A percentile compares a stretch with the other conserved stretches of the same genome.
phyloP scores from a whole-genome alignment of 1,140 invertebrate genomes.

The Goniozus legneri region DNA sequence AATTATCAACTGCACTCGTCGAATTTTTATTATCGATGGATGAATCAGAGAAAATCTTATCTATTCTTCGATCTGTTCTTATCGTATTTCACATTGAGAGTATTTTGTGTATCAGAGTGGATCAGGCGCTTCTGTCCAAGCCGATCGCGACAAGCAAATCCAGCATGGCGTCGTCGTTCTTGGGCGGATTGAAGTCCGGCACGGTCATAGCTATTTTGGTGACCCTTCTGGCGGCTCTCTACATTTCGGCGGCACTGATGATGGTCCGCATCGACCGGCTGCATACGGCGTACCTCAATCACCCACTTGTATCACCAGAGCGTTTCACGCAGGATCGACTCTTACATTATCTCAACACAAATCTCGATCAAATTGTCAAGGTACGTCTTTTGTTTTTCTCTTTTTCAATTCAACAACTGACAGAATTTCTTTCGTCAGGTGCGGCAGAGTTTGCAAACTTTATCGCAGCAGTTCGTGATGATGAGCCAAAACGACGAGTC shows the following conservation, averaged over 20 bases:
- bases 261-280: slow-evolving; percentile 48
- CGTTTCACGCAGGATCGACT: slow-evolving; percentile 45
- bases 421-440: slow-evolving; percentile 25
- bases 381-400: slow-evolving; percentile 22
- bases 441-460: slow-evolving; percentile 41
- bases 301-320: slow-evolving; percentile 45
- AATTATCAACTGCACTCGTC: too few species aligned
- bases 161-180: slow-evolving; percentile 17
- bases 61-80: too few species aligned
- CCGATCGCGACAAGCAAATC: slow-evolving; percentile 9
- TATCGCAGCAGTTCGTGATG: slow-evolving; percentile 45
- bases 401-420: neutral
- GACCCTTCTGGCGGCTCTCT: slow-evolving; percentile 36
- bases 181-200: slow-evolving; percentile 25
- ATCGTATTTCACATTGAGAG: neutral
- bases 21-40: too few species aligned
- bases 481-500: slow-evolving; percentile 34
- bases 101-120: slow-evolving; percentile 17
- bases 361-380: slow-evolving; percentile 49
- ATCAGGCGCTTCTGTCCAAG: slow-evolving; percentile 8
- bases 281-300: slow-evolving; percentile 47
- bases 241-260: slow-evolving; percentile 49
- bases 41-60: too few species aligned
- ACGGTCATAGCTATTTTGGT: slow-evolving; percentile 37
- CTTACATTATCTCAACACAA: slow-evolving; percentile 46